A percentile compares a stretch with the other conserved stretches of the same genome.
These are phyloP conservation scores for Rhagonycha fulva DNA, from an alignment of 2,888 invertebrate species.

Conservation along the genomic window DNA sequence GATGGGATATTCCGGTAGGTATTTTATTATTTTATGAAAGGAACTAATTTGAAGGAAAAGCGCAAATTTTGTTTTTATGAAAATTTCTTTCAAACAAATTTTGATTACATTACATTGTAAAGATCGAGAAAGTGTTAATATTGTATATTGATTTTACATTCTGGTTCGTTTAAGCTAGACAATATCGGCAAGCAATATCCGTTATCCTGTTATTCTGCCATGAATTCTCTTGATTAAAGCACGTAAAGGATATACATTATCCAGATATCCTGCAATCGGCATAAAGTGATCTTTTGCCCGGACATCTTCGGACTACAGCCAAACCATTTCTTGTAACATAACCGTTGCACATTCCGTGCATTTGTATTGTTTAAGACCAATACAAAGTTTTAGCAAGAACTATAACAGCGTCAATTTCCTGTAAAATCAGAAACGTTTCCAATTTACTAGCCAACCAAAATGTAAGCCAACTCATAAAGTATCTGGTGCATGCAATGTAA, in stretches of 20 bases:
- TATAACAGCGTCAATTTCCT: conserved; percentile 4
- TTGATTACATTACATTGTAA: conserved; percentile 3
- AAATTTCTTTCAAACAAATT: background rate
- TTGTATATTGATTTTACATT: conserved; percentile 43
- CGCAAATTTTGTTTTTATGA: background rate
- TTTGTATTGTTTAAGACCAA: conserved; percentile 23
- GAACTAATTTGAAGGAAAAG: too few relatives aligned
- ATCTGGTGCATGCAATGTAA: background rate
- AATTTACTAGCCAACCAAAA: conserved; percentile 12
- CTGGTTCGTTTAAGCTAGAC: conserved; percentile 40
- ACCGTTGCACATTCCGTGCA: conserved; percentile 23
- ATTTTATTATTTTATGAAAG: background rate
- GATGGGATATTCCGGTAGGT: too few relatives aligned
- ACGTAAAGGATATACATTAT: conserved; percentile 50
- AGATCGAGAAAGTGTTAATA: conserved; percentile 6
- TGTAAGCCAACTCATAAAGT: background rate
- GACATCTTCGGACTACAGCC: conserved; percentile 16
- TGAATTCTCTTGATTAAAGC: conserved; percentile 49
- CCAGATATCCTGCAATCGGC: conserved; percentile 39
- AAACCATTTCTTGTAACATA: conserved; percentile 23
- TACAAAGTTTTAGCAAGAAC: background rate
- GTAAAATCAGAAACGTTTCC: conserved; percentile 12
- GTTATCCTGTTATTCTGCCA: conserved; percentile 35
- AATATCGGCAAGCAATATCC: conserved; percentile 49
- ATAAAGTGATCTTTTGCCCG: conserved; percentile 38